Percentiles rank a stretch among this genome's conserved stretches.
Evolutionary conservation across 2,888 invertebrate species (phyloP).

Genomic region (Habrosyne pyritoides): DNA sequence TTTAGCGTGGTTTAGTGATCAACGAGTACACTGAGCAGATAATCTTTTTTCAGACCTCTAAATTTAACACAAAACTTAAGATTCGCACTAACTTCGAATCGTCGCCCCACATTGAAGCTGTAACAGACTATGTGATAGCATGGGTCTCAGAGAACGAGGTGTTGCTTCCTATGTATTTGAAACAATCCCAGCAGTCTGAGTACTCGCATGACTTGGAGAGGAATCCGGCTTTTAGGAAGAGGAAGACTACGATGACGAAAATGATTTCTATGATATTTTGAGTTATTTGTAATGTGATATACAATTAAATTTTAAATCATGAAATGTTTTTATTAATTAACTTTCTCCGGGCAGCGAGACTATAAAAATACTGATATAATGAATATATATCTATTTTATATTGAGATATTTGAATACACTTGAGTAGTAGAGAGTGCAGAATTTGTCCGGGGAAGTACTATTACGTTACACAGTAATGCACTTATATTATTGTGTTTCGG

Average conservation of each 20-base stretch:
- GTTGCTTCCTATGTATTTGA: slow-evolving; percentile 65
- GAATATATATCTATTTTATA: no score
- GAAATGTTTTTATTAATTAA: background rate
- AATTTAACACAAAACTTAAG: slow-evolving; percentile 21
- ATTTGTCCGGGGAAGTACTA: no score
- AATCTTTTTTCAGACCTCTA: background rate
- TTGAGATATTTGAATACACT: no score
- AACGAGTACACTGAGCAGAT: no score
- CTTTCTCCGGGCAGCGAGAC: no score
- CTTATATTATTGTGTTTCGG: no score
- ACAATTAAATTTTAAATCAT: background rate
- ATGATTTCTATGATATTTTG: slow-evolving; percentile 41
- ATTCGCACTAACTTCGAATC: slow-evolving; percentile 59
- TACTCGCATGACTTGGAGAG: slow-evolving; percentile 39
- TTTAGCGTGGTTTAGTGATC: no score
- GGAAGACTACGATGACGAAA: slow-evolving; percentile 27
- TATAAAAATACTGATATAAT: no score
- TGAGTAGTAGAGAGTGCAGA: no score
- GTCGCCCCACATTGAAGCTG: slow-evolving; percentile 60
- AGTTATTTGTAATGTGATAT: background rate
- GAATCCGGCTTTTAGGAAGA: slow-evolving; percentile 46
- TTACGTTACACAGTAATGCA: no score
- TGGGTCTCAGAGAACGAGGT: slow-evolving; percentile 67
- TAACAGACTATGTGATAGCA: slow-evolving; percentile 64
- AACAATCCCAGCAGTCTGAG: slow-evolving; percentile 42